phyloP scores from a whole-genome alignment of 2,113 vertebrate species.

The Hirundichthys speculiger region DNA sequence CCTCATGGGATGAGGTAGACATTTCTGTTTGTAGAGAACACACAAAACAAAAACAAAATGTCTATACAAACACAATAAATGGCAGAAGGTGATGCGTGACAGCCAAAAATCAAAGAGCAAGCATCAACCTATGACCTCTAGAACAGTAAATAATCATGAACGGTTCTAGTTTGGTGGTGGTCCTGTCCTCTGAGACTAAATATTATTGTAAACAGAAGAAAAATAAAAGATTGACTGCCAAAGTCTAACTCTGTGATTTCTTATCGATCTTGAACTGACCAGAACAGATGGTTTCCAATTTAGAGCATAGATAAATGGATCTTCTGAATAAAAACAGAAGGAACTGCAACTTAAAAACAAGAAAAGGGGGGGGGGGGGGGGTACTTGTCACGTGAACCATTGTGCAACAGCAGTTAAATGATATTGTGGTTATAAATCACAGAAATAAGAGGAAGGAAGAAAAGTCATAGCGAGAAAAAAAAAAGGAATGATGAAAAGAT shows the following conservation, averaged over 20 bases:
- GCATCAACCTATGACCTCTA: background rate
- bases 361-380: too few relatives aligned
- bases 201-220: constrained; percentile 9
- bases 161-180: background rate
- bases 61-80: constrained; percentile 6
- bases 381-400: background rate
- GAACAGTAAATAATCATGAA: constrained; percentile 5
- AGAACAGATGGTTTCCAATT: too few relatives aligned
- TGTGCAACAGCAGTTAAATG: background rate
- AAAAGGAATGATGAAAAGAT: background rate
- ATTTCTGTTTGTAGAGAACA: constrained; percentile 4
- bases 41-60: constrained; percentile 1
- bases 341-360: background rate
- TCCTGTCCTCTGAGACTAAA: background rate
- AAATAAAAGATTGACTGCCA: background rate
- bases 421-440: background rate
- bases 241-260: too few relatives aligned
- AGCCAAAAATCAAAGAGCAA: constrained; percentile 2
- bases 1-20: background rate
- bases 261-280: too few relatives aligned
- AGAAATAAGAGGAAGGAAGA: background rate
- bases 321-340: background rate
- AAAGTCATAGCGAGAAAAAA: background rate
- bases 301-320: too few relatives aligned
- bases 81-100: background rate